Evolutionary conservation across 1,140 invertebrate species (phyloP).

Genomic region (Grapholita molesta): DNA sequence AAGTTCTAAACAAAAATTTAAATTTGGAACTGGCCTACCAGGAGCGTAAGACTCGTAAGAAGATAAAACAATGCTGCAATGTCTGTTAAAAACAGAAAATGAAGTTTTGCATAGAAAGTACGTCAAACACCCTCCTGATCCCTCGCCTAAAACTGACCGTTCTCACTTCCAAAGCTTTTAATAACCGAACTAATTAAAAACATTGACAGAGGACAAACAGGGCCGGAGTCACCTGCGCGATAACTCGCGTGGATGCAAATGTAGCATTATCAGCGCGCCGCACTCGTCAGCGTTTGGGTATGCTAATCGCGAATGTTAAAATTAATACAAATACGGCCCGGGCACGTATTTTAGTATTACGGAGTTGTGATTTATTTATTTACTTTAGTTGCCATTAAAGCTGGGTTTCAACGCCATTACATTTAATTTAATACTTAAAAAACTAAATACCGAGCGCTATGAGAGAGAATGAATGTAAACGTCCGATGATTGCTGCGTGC

Average conservation of each 20-base stretch:
- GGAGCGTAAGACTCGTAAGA: too few species aligned
- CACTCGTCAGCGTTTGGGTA: slow-evolving; percentile 54
- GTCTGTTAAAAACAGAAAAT: too few species aligned
- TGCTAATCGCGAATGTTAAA: slow-evolving; percentile 56
- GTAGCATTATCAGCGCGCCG: slow-evolving; percentile 49
- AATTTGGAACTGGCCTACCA: too few species aligned
- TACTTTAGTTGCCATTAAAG: neutral
- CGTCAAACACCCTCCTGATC: neutral
- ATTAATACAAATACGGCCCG: slow-evolving; percentile 58
- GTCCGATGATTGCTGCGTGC: too few species aligned
- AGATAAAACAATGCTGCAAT: too few species aligned
- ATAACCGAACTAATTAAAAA: slow-evolving; percentile 9
- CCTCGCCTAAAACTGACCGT: neutral
- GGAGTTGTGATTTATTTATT: neutral
- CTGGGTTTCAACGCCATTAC: too few species aligned
- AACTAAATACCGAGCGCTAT: too few species aligned
- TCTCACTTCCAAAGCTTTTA: neutral
- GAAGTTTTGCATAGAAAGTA: too few species aligned
- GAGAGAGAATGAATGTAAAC: too few species aligned
- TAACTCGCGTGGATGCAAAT: slow-evolving; percentile 62
- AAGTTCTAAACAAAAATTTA: too few species aligned
- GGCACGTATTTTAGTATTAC: slow-evolving; percentile 16
- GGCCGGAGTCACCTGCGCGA: slow-evolving; percentile 40
- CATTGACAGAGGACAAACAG: slow-evolving; percentile 11
- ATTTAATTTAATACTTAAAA: too few species aligned